Base-by-base conservation (phyloP, 1,140 invertebrate genomes). In the Hycleus cichorii region DNA sequence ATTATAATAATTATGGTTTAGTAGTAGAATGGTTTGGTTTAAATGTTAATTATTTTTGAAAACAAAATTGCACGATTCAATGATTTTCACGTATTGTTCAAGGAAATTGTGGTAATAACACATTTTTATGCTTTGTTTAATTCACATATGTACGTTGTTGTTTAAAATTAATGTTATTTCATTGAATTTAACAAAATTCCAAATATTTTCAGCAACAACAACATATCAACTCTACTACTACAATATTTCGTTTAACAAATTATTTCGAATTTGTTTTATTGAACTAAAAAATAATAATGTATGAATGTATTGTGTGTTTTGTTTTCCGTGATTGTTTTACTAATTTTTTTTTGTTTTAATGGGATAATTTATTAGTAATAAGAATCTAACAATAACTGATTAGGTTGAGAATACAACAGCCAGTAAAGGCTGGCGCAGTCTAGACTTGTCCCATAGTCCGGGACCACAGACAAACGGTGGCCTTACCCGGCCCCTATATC, bases 391-490 rank as follows among this genome's bases (percentile, higher is more conserved):
- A 45, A 58, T 62, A 59, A 67, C 61, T 66, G 56, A 68, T 51
- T 54, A 70, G 69, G 63, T 69, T 56, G 67, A 69, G 60, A 69
- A 61, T 57, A 59, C 68, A 51, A 56, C 63, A 59, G 67, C 59
- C 62, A 75, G 71, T 64, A 75, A 75, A 66, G 72, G 75, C 43
- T 85, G 83, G 83, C 77, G 79, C 63, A 83, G 81, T 70, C 71
- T 85, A 61, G 83, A 85, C 70, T 77, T 81, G 80, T 58, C 73
- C 25, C 74, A 76, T 63, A 64, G 66, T 49, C 71, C 75, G 44
- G 69, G 76, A 49, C 76, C 79, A 47, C 74, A 78, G 54, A 70
- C 66, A 43, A 69, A 64, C 57, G 60, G 64, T 46, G 62, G 59
- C 54, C 61, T 72, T 52, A 69, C 74, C 42, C 71, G 80, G 58